Percentiles rank a stretch among this genome's conserved stretches.
Evolutionary conservation across 2,113 vertebrate species (phyloP).

Genomic region (Alces alces): DNA sequence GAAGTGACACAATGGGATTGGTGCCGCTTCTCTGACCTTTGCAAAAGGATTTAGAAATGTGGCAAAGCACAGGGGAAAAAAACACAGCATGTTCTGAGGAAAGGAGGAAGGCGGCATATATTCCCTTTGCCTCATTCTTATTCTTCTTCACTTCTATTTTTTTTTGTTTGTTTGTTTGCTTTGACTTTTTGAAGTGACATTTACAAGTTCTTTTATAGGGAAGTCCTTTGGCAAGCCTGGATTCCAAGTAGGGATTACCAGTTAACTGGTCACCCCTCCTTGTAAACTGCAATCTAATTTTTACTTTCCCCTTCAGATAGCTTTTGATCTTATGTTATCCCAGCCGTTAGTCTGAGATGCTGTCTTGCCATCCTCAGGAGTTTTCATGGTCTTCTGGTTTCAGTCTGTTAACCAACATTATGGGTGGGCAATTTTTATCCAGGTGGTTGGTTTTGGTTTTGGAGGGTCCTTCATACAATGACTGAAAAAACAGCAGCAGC

Average conservation of each 20-base stretch:
- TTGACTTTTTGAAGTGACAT: background rate
- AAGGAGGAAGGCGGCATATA: background rate
- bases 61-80: background rate
- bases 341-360: background rate
- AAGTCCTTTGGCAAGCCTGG: background rate
- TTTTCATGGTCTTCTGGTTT: background rate
- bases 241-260: background rate
- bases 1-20: conserved; percentile 22
- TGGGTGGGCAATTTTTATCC: background rate
- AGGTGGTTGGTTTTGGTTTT: background rate
- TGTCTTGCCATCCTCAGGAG: background rate
- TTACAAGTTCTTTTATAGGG: background rate
- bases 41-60: conserved; percentile 42
- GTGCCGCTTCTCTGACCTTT: conserved; percentile 40
- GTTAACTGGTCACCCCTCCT: background rate
- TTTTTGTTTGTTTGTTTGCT: background rate
- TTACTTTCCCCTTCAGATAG: conserved; percentile 31
- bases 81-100: background rate
- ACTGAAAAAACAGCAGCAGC: background rate
- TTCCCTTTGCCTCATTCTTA: background rate
- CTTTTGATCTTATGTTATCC: background rate
- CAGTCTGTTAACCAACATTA: background rate
- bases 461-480: background rate
- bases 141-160: background rate
- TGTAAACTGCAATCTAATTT: conserved; percentile 2